Conservation (phyloP, 2,113 vertebrate species). For the Amphiprion ocellaris region DNA sequence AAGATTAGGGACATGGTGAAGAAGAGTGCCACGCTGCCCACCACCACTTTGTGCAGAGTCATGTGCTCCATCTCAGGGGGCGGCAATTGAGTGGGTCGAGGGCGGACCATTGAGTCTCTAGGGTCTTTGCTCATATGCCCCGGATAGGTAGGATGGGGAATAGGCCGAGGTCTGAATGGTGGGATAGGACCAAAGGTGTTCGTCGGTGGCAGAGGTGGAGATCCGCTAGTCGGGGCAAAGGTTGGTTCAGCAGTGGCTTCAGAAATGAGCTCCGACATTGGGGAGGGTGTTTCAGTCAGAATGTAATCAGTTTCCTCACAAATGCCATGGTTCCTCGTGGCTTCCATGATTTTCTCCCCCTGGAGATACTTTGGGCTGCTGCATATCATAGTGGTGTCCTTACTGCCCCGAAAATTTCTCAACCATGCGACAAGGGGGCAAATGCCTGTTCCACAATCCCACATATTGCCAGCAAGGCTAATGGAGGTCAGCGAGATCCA, state of each 20-base stretch:
- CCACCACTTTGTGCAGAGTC: conserved; percentile 97
- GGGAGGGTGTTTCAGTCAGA: conserved; percentile 79
- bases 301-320: conserved; percentile 88
- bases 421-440: conserved; percentile 96
- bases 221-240: conserved; percentile 87
- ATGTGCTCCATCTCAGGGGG: conserved; percentile 94
- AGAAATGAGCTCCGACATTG: conserved; percentile 77
- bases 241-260: conserved; percentile 80
- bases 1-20: conserved; percentile 94
- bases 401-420: conserved; percentile 95
- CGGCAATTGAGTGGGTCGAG: conserved; percentile 80
- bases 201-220: conserved; percentile 67
- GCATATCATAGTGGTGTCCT: conserved; percentile 98
- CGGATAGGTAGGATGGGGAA: conserved; percentile 89
- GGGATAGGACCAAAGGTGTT: conserved; percentile 81
- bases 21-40: conserved; percentile 96
- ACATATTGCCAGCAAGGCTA: conserved; percentile 96
- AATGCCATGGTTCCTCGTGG: conserved; percentile 91
- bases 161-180: conserved; percentile 85
- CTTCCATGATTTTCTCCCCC: conserved; percentile 96
- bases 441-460: conserved; percentile 96
- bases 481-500: conserved; percentile 98
- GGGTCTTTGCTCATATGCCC: conserved; percentile 83
- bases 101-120: conserved; percentile 66
- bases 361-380: conserved; percentile 96